Percentiles rank a stretch among this genome's conserved stretches.
phyloP scores from a whole-genome alignment of 2,888 invertebrate genomes.

The Linyphia triangularis region DNA sequence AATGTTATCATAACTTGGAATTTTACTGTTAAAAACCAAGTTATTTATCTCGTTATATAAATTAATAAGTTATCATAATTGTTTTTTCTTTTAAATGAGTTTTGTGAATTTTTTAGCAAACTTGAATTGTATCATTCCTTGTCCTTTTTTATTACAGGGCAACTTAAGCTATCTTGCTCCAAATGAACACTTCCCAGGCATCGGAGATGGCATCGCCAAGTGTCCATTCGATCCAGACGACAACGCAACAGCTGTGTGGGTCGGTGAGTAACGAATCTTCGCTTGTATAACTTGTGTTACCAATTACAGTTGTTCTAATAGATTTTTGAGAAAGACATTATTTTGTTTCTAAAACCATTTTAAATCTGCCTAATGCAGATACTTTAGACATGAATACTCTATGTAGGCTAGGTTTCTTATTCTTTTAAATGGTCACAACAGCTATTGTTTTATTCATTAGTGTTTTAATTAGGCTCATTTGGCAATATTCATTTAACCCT shows the following conservation, averaged over 20 bases:
- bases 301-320: neutral
- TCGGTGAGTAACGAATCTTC: slow-evolving; percentile 81
- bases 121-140: too few relatives aligned
- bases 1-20: too few relatives aligned
- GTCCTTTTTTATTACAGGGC: slow-evolving; percentile 76
- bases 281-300: neutral
- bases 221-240: slow-evolving; percentile 98
- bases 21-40: too few relatives aligned
- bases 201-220: slow-evolving; percentile 95
- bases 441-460: too few relatives aligned
- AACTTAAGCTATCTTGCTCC: slow-evolving; percentile 88
- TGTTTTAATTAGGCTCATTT: too few relatives aligned
- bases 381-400: neutral
- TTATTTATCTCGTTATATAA: too few relatives aligned
- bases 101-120: too few relatives aligned
- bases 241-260: slow-evolving; percentile 98
- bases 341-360: neutral
- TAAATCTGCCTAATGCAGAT: neutral
- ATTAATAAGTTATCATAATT: too few relatives aligned
- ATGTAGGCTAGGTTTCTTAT: neutral
- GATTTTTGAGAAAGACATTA: neutral
- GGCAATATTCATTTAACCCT: too few relatives aligned
- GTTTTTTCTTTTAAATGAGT: too few relatives aligned
- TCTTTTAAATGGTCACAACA: too few relatives aligned
- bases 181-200: slow-evolving; percentile 93